Percentiles rank a stretch among this genome's conserved stretches.
These are phyloP conservation scores for Erebia ligea DNA, from an alignment of 2,888 invertebrate species.

Conservation along the genomic window DNA sequence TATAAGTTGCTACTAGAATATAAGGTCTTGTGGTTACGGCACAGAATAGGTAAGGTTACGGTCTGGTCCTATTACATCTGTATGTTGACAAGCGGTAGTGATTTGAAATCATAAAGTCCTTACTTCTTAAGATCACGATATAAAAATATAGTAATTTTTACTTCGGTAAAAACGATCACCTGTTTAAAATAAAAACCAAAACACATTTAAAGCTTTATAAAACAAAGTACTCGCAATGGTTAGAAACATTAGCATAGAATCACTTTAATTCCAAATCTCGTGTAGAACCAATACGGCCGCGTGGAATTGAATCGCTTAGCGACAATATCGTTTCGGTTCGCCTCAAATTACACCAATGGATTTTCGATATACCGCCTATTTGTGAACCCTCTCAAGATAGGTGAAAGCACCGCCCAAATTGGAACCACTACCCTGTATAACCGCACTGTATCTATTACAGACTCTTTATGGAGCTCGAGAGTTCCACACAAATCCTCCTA, in stretches of 20 bases:
- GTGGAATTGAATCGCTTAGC: slow-evolving; percentile 75
- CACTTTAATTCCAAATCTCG: slow-evolving; percentile 39
- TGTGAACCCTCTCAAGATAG: slow-evolving; percentile 62
- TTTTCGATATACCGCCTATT: slow-evolving; percentile 75
- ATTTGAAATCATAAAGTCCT: too few species aligned
- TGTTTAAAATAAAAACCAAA: neutral
- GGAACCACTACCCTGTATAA: slow-evolving; percentile 25
- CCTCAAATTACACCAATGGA: slow-evolving; percentile 77
- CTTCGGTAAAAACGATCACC: neutral
- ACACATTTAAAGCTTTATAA: too few species aligned
- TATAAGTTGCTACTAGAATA: too few species aligned
- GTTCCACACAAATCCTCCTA: slow-evolving; percentile 17
- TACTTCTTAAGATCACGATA: too few species aligned
- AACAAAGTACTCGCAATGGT: neutral
- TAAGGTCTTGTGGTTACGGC: too few species aligned
- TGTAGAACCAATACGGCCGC: slow-evolving; percentile 64
- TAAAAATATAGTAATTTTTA: too few species aligned
- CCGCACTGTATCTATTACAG: slow-evolving; percentile 17
- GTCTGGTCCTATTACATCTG: too few species aligned
- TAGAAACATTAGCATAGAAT: slow-evolving; percentile 10
- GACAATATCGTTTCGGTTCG: slow-evolving; percentile 71
- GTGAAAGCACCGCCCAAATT: slow-evolving; percentile 38
- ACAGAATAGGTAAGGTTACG: too few species aligned
- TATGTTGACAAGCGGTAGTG: too few species aligned
- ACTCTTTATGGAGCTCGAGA: slow-evolving; percentile 17